A percentile compares a stretch with the other conserved stretches of the same genome.
These are phyloP conservation scores for Lepidostoma basale DNA, from an alignment of 1,140 invertebrate species.

Conservation along the genomic window DNA sequence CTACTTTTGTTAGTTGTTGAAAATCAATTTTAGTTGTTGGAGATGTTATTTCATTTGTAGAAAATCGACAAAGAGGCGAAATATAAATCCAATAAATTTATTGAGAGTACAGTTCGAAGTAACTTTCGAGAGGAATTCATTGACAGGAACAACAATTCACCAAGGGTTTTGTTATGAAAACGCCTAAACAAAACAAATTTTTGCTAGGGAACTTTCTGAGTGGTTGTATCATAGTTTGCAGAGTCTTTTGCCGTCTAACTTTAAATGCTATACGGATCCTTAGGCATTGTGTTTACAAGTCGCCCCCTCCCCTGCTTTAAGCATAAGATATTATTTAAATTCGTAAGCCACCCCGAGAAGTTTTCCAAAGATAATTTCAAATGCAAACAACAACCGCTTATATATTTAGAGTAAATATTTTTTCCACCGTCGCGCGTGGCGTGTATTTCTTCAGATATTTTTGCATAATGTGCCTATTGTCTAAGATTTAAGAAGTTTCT, in stretches of 20 bases:
- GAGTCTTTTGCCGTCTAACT: background rate
- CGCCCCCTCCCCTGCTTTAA: background rate
- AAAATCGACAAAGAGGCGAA: too few relatives aligned
- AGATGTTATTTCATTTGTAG: too few relatives aligned
- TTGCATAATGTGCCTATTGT: background rate
- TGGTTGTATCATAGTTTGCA: background rate
- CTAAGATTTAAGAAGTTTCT: background rate
- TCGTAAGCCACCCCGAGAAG: background rate
- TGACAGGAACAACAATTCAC: background rate
- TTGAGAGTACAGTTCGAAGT: too few relatives aligned
- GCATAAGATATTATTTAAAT: constrained; percentile 19
- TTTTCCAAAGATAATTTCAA: constrained; percentile 20
- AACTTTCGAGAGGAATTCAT: background rate
- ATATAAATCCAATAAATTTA: too few relatives aligned
- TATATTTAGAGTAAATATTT: background rate
- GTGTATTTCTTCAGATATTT: background rate
- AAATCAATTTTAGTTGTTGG: too few relatives aligned
- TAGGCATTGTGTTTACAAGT: background rate
- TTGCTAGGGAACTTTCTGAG: background rate
- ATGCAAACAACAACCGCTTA: constrained; percentile 17
- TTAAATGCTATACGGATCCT: background rate
- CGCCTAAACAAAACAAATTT: background rate
- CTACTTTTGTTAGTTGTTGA: too few relatives aligned
- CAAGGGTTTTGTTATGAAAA: constrained; percentile 5
- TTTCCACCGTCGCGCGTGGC: background rate